These are phyloP conservation scores for Caenorhabditis zanzibari DNA, from an alignment of 2,888 invertebrate genomes.

Conservation along the genomic window DNA sequence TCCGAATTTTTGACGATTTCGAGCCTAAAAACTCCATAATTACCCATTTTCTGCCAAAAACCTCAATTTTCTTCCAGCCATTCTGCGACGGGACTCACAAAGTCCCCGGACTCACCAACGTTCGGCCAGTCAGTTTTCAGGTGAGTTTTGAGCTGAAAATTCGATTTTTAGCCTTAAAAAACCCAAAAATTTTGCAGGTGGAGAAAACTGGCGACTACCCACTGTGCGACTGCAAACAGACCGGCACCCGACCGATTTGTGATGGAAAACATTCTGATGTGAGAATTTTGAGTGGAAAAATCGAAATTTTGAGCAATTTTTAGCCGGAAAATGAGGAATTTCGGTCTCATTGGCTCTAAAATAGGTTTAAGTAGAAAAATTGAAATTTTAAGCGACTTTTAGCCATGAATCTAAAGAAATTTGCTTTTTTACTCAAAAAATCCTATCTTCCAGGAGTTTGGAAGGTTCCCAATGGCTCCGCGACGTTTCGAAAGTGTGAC, in stretches of 20 bases:
- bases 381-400: no score
- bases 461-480: no score
- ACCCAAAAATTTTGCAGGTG: slow-evolving; percentile 86
- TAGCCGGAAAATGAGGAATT: background rate
- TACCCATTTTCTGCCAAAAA: background rate
- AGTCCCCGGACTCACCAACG: slow-evolving; percentile 88
- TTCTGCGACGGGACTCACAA: slow-evolving; percentile 96
- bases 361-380: no score
- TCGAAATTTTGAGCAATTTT: no score
- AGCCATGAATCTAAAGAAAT: no score
- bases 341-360: background rate
- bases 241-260: slow-evolving; percentile 94
- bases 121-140: slow-evolving; percentile 89
- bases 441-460: no score
- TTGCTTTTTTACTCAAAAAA: no score
- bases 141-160: slow-evolving; percentile 16
- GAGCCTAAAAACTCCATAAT: background rate
- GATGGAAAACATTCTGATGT: slow-evolving; percentile 92
- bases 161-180: background rate
- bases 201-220: slow-evolving; percentile 91
- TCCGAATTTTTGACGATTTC: background rate
- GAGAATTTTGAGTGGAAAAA: slow-evolving; percentile 12
- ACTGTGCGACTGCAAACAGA: slow-evolving; percentile 99
- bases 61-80: slow-evolving; percentile 87
- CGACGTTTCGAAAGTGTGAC: no score